Conservation (phyloP, 2,888 invertebrate genomes). For the Cremastinae sp. region DNA sequence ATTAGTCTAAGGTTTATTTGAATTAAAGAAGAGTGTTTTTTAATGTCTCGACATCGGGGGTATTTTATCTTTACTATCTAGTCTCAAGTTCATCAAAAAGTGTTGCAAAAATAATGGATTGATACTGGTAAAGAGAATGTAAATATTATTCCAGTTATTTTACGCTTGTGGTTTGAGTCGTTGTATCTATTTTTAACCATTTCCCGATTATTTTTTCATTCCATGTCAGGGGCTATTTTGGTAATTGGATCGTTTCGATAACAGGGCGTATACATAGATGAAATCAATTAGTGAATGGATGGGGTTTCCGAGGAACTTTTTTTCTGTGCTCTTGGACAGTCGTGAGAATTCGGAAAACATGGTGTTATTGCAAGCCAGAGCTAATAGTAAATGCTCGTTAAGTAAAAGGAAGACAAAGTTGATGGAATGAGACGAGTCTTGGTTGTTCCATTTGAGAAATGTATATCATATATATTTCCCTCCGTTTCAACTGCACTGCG, state of each 20-base stretch:
- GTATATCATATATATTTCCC: constrained; percentile 21
- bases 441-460: constrained; percentile 30
- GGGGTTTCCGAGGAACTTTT: constrained; percentile 16
- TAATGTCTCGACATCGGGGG: no score
- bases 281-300: constrained; percentile 48
- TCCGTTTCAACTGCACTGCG: not conserved
- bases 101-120: not conserved
- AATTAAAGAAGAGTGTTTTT: no score
- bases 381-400: constrained; percentile 29
- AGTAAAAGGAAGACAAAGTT: constrained; percentile 13
- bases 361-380: constrained; percentile 21
- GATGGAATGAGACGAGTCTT: constrained; percentile 19
- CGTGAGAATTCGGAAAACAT: no score
- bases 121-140: not conserved
- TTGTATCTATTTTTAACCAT: not conserved
- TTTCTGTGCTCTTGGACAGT: not conserved
- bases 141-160: not conserved
- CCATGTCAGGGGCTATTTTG: constrained; percentile 11
- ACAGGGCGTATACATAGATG: constrained; percentile 5
- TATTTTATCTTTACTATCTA: no score
- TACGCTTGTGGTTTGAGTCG: not conserved
- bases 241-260: constrained; percentile 43
- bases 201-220: constrained; percentile 6
- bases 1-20: no score
- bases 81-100: not conserved